A percentile compares a stretch with the other conserved stretches of the same genome.
Evolutionary conservation across 2,888 invertebrate genomes (phyloP).

Genomic region (Rhagonycha lutea): DNA sequence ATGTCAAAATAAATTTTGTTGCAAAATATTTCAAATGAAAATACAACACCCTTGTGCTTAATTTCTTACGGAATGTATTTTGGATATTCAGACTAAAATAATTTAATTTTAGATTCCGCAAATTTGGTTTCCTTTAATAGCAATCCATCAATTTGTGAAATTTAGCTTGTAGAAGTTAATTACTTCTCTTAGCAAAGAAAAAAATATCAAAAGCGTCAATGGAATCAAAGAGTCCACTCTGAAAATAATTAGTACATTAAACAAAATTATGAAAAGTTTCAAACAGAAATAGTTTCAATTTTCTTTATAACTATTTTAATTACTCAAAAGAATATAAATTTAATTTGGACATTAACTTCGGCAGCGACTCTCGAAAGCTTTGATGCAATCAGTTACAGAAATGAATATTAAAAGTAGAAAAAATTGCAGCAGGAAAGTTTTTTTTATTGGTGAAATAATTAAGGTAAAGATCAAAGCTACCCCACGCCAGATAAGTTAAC

Average conservation of each 20-base stretch:
- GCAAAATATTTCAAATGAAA: neutral
- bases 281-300: neutral
- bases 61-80: neutral
- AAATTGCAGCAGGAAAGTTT: neutral
- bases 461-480: neutral
- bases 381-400: neutral
- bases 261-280: neutral
- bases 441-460: neutral
- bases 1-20: neutral
- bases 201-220: neutral
- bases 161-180: neutral
- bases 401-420: neutral
- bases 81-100: neutral
- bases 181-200: neutral
- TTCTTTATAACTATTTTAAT: neutral
- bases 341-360: neutral
- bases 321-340: neutral
- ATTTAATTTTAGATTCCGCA: neutral
- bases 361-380: neutral
- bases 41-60: neutral
- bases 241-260: neutral
- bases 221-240: neutral
- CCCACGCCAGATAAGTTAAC: neutral
- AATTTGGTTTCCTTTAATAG: neutral
- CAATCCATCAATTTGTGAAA: neutral